Percentiles rank a stretch among this genome's conserved stretches.
Evolutionary conservation across 2,888 invertebrate species (phyloP).

Genomic region (Platycnemis pennipes): DNA sequence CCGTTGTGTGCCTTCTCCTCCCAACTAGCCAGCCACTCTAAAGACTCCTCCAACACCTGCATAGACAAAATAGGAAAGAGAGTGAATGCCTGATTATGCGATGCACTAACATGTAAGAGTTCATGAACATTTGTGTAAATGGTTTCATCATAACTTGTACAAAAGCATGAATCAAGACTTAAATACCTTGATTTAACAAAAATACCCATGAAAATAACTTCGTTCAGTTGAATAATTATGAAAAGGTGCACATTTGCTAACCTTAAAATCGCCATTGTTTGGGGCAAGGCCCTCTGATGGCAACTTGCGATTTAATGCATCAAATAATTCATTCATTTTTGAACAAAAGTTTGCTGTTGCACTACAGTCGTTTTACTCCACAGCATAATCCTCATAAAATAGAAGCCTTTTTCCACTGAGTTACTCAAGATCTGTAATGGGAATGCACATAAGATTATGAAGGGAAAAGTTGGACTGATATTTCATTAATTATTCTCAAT

Average conservation of each 20-base stretch:
- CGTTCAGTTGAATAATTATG: neutral
- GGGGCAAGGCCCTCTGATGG: neutral
- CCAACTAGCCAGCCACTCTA: neutral
- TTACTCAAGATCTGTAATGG: neutral
- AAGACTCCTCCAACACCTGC: neutral
- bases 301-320: neutral
- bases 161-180: neutral
- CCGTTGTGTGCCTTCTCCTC: neutral
- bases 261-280: neutral
- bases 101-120: neutral
- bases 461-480: neutral
- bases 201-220: neutral
- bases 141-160: neutral
- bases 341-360: neutral
- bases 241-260: neutral
- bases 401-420: conserved; percentile 13
- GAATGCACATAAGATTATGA: neutral
- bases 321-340: neutral
- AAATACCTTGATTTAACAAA: neutral
- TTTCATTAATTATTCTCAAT: neutral
- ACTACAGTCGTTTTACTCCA: neutral
- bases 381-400: neutral
- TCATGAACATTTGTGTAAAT: neutral
- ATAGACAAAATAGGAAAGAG: neutral
- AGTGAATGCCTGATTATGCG: neutral